These are phyloP conservation scores for Eulithis prunata DNA, from an alignment of 2,888 invertebrate species.

Conservation along the genomic window DNA sequence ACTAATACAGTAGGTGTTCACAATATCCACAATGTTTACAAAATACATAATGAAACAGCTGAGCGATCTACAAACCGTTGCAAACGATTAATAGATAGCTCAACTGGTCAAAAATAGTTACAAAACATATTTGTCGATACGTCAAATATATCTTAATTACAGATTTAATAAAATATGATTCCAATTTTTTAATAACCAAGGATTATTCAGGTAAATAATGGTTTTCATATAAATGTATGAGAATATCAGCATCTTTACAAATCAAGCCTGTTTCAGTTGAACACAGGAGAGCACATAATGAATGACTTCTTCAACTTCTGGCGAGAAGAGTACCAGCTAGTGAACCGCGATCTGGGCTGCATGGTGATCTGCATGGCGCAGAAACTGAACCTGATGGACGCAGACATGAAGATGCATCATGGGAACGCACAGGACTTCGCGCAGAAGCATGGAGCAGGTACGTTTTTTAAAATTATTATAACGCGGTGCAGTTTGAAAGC, in stretches of 20 bases:
- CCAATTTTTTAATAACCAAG: too few relatives aligned
- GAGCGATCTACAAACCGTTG: too few relatives aligned
- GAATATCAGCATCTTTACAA: background rate
- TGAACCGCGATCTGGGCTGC: constrained; percentile 70
- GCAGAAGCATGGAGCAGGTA: constrained; percentile 74
- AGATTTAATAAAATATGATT: too few relatives aligned
- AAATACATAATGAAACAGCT: too few relatives aligned
- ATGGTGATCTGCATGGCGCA: constrained; percentile 69
- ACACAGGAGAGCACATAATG: constrained; percentile 62
- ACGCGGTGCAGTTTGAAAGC: background rate
- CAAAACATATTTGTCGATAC: too few relatives aligned
- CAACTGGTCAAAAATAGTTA: too few relatives aligned
- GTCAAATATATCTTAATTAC: too few relatives aligned
- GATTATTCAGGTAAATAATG: too few relatives aligned
- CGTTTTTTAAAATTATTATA: background rate
- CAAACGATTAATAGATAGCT: too few relatives aligned
- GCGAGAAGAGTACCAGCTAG: constrained; percentile 67
- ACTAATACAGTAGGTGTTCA: too few relatives aligned
- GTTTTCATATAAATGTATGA: too few relatives aligned
- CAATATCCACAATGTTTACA: too few relatives aligned
- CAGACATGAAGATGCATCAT: constrained; percentile 65
- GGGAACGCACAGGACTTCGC: constrained; percentile 70
- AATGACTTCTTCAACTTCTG: constrained; percentile 73
- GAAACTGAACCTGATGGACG: constrained; percentile 65
- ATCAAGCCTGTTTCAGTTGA: constrained; percentile 50